Evolutionary conservation across 2,797 vertebrate genomes (phyloP).

Genomic region (Lepilemur septentrionalis): DNA sequence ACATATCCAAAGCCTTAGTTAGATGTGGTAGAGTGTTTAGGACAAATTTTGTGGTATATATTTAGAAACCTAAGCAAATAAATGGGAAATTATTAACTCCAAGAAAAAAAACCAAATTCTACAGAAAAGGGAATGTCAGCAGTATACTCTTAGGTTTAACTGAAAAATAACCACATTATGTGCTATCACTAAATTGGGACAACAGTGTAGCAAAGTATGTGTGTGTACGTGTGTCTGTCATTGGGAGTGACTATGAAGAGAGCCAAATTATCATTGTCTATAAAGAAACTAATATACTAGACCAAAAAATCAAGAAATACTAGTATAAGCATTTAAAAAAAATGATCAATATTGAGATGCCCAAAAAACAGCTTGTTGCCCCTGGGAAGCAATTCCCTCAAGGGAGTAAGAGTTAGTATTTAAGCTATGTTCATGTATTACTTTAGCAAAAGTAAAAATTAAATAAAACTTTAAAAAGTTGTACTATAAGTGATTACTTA

Average conservation of each 20-base stretch:
- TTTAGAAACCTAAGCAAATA: not conserved
- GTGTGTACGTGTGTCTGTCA: rapidly evolving
- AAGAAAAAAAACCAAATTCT: not conserved
- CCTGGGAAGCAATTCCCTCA: not conserved
- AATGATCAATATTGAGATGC: not conserved
- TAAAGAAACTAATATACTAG: not conserved
- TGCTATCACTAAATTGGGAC: not conserved
- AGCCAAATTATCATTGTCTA: not conserved
- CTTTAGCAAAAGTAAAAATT: not conserved
- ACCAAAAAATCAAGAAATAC: not conserved
- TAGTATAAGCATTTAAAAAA: not conserved
- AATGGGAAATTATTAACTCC: not conserved
- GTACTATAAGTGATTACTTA: not conserved
- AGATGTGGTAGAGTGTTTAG: not conserved
- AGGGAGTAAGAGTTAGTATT: not conserved
- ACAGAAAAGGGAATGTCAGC: not conserved
- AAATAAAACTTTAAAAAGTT: not conserved
- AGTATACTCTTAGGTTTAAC: not conserved
- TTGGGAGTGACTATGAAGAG: not conserved
- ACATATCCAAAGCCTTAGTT: not conserved
- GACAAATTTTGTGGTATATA: not conserved
- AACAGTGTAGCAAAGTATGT: rapidly evolving
- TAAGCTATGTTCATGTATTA: not conserved
- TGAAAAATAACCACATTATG: not conserved
- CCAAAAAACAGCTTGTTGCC: not conserved